Evolutionary conservation across 1,140 invertebrate species (phyloP).

Genomic region (Scaptomyza graminum): DNA sequence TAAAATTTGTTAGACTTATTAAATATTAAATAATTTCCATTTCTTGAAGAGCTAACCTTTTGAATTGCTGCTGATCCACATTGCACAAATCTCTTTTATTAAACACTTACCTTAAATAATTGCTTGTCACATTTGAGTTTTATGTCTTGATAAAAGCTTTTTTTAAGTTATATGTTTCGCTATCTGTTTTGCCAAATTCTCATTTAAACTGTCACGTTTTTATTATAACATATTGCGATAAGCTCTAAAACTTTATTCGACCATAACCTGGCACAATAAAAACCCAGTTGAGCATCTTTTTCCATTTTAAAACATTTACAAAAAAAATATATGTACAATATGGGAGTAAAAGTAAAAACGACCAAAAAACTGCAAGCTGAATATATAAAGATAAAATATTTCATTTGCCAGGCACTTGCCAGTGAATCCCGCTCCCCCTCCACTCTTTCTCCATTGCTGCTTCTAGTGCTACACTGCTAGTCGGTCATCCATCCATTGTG

Average conservation of each 20-base stretch:
- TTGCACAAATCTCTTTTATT: no score
- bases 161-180: neutral
- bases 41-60: no score
- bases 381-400: constrained; percentile 55
- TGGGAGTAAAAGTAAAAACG: neutral
- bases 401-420: constrained; percentile 27
- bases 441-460: neutral
- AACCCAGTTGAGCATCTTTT: constrained; percentile 37
- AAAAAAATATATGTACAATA: neutral
- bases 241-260: constrained; percentile 36
- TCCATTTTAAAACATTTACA: constrained; percentile 20
- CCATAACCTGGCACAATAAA: constrained; percentile 35
- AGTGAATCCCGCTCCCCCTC: neutral
- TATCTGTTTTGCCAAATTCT: constrained; percentile 9
- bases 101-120: no score
- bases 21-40: no score
- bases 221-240: constrained; percentile 10
- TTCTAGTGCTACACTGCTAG: neutral
- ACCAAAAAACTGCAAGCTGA: constrained; percentile 41
- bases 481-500: constrained; percentile 44
- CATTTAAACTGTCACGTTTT: constrained; percentile 10
- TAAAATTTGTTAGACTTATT: neutral
- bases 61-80: no score
- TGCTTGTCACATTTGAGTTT: neutral
- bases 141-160: neutral